Evolutionary conservation across 2,888 invertebrate species (phyloP).

Genomic region (Scrobipalpa costella): DNA sequence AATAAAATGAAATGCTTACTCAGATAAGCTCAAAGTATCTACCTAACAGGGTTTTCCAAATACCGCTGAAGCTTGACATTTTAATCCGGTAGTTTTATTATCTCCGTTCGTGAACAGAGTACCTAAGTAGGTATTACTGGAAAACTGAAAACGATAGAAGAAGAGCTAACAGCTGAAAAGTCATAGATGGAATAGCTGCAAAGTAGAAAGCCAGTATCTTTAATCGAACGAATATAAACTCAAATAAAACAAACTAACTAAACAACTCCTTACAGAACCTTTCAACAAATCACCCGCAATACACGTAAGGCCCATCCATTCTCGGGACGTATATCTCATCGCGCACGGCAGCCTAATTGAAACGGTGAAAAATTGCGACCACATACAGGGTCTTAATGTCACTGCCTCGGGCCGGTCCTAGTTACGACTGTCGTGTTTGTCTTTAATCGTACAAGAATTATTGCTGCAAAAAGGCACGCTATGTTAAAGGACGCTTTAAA

Average conservation of each 20-base stretch:
- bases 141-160: too few species aligned
- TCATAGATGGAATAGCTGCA: too few species aligned
- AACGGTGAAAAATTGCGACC: conserved; percentile 66
- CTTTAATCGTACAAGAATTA: conserved; percentile 33
- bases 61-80: too few species aligned
- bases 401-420: conserved; percentile 43
- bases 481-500: conserved; percentile 15
- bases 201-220: not conserved
- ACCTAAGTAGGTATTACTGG: too few species aligned
- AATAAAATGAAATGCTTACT: too few species aligned
- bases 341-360: conserved; percentile 53
- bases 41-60: too few species aligned
- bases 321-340: conserved; percentile 45
- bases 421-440: conserved; percentile 30
- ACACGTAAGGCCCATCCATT: conserved; percentile 34
- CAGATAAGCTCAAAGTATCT: too few species aligned
- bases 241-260: not conserved
- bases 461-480: conserved; percentile 19
- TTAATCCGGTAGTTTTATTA: too few species aligned
- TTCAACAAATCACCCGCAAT: conserved; percentile 21
- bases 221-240: not conserved
- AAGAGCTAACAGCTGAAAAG: too few species aligned
- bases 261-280: not conserved
- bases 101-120: too few species aligned
- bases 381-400: conserved; percentile 61